A percentile compares a stretch with the other conserved stretches of the same genome.
Evolutionary conservation across 1,140 invertebrate genomes (phyloP).

Genomic region (Apocrypta bakeri): DNA sequence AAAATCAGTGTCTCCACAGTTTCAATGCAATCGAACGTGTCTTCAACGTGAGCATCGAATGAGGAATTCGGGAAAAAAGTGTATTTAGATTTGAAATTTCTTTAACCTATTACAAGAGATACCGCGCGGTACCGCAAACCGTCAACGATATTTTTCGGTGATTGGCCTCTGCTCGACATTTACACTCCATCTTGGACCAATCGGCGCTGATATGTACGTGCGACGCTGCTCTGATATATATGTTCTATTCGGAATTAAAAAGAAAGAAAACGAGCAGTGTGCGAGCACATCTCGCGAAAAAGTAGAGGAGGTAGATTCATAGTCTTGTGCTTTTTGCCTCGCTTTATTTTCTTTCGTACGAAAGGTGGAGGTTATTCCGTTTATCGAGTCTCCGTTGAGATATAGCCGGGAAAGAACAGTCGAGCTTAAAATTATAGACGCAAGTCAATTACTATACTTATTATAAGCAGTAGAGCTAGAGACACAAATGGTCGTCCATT

Average conservation of each 20-base stretch:
- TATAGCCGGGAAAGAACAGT: not conserved
- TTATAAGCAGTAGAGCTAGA: not conserved
- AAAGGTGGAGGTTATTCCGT: not conserved
- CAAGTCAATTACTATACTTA: not conserved
- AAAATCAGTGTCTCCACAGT: too few species aligned
- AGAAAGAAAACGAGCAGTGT: not conserved
- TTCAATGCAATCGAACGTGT: too few species aligned
- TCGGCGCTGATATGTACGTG: not conserved
- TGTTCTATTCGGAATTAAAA: not conserved
- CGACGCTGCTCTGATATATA: too few species aligned
- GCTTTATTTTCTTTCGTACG: not conserved
- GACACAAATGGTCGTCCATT: constrained; percentile 35
- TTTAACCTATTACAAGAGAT: too few species aligned
- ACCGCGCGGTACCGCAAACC: too few species aligned
- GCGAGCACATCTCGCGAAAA: not conserved
- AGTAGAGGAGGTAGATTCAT: not conserved
- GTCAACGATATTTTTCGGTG: too few species aligned
- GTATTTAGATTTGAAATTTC: too few species aligned
- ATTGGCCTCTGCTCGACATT: too few species aligned
- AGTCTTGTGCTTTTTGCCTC: too few species aligned
- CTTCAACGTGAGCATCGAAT: too few species aligned
- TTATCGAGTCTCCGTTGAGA: not conserved
- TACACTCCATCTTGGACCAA: too few species aligned
- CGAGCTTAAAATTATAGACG: not conserved
- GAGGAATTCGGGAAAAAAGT: too few species aligned